Percentiles rank a stretch among this genome's conserved stretches.
These are phyloP conservation scores for Zaprionus camerounensis DNA, from an alignment of 1,140 invertebrate species.

Conservation along the genomic window DNA sequence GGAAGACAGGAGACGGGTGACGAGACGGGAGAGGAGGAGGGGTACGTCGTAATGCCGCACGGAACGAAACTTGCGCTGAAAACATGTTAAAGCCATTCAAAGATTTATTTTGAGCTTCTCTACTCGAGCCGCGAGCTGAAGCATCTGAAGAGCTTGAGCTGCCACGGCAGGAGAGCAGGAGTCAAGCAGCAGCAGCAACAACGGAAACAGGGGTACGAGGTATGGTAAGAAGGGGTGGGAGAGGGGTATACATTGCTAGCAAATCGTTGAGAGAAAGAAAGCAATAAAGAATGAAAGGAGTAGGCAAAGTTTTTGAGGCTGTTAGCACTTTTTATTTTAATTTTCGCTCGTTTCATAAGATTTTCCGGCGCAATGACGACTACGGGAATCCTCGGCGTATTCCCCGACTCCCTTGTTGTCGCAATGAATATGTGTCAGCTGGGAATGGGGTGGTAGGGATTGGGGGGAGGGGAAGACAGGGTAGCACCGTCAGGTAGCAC, in stretches of 20 bases:
- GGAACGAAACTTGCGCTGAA: slow-evolving; percentile 56
- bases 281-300: slow-evolving; percentile 17
- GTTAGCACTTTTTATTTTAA: slow-evolving; percentile 57
- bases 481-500: slow-evolving; percentile 10
- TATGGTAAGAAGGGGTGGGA: neutral
- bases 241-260: neutral
- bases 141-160: slow-evolving; percentile 18
- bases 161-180: slow-evolving; percentile 7
- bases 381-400: neutral
- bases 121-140: slow-evolving; percentile 23
- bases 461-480: neutral
- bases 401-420: slow-evolving; percentile 11
- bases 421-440: slow-evolving; percentile 58
- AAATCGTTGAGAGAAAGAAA: slow-evolving; percentile 19
- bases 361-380: slow-evolving; percentile 24
- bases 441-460: neutral
- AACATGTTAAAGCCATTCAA: slow-evolving; percentile 71
- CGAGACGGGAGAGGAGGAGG: neutral
- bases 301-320: slow-evolving; percentile 51
- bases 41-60: slow-evolving; percentile 27
- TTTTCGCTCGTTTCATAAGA: slow-evolving; percentile 49
- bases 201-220: neutral
- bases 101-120: slow-evolving; percentile 60
- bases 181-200: neutral
- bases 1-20: neutral